A percentile compares a stretch with the other conserved stretches of the same genome.
Conservation (phyloP, 2,797 vertebrate species). For the Rachycentron canadum region DNA sequence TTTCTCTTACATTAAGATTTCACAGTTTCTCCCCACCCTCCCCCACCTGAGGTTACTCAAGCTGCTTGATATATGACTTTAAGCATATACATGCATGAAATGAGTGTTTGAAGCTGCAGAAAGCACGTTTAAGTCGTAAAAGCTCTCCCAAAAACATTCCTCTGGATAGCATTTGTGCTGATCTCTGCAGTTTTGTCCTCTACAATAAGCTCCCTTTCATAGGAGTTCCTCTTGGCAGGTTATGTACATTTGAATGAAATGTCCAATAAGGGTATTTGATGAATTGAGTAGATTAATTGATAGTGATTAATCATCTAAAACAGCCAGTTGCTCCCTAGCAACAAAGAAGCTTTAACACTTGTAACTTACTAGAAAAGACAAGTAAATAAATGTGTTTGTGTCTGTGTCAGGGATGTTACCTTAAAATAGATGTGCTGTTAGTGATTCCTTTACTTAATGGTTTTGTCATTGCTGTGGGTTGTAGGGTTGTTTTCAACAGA, state of each 20-base stretch:
- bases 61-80: constrained; percentile 42
- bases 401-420: not conserved
- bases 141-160: constrained; percentile 28
- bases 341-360: not conserved
- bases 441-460: constrained; percentile 8
- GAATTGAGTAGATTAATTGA: not conserved
- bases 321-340: not conserved
- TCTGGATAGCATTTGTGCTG: constrained; percentile 41
- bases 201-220: constrained; percentile 28
- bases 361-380: not conserved
- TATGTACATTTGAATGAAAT: constrained; percentile 13
- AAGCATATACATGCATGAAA: constrained; percentile 26
- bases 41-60: constrained; percentile 37
- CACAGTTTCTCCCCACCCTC: constrained; percentile 15
- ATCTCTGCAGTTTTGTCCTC: constrained; percentile 41
- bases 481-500: constrained; percentile 2
- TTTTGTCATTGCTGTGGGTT: constrained; percentile 23
- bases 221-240: constrained; percentile 30
- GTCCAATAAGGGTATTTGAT: not conserved
- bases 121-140: constrained; percentile 47
- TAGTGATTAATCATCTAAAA: not conserved
- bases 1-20: constrained; percentile 34
- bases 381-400: not conserved
- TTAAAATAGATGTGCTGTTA: not conserved
- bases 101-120: constrained; percentile 38